Percentiles rank a stretch among this genome's conserved stretches.
Conservation (phyloP, 1,140 invertebrate species). For the Antheraea pernyi region DNA sequence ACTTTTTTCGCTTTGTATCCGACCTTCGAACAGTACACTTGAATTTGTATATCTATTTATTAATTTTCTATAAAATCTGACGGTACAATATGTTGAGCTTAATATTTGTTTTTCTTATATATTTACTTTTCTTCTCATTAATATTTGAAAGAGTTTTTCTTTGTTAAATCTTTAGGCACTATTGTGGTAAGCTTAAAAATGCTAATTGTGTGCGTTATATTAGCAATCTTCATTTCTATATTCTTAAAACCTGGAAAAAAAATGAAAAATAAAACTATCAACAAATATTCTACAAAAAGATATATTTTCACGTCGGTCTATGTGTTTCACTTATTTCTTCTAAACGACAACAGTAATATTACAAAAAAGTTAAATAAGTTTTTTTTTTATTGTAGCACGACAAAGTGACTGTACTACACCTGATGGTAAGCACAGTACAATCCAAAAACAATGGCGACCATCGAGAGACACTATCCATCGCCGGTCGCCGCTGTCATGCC, state of each 20-base stretch:
- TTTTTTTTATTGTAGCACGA: too few species aligned
- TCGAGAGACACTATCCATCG: too few species aligned
- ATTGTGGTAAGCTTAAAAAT: slow-evolving; percentile 33
- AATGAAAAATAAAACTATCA: too few species aligned
- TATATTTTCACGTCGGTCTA: too few species aligned
- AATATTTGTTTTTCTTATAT: not conserved
- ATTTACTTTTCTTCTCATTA: not conserved
- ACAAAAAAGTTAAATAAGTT: too few species aligned
- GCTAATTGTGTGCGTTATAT: slow-evolving; percentile 20
- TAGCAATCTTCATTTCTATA: slow-evolving; percentile 41
- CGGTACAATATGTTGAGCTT: not conserved
- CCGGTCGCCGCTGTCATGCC: too few species aligned
- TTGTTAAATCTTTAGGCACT: slow-evolving; percentile 40
- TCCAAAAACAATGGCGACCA: too few species aligned
- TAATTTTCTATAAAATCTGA: not conserved
- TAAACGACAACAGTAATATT: too few species aligned
- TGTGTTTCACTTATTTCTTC: too few species aligned
- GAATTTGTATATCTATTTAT: not conserved
- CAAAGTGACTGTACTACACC: too few species aligned
- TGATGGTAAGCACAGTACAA: too few species aligned
- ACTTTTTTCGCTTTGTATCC: not conserved
- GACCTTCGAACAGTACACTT: not conserved
- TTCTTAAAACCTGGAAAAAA: slow-evolving; percentile 20
- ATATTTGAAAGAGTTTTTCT: slow-evolving; percentile 1
- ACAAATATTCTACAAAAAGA: too few species aligned